Percentiles rank a stretch among this genome's conserved stretches.
phyloP scores from a whole-genome alignment of 2,113 vertebrate genomes.

The Rhombomys opimus region DNA sequence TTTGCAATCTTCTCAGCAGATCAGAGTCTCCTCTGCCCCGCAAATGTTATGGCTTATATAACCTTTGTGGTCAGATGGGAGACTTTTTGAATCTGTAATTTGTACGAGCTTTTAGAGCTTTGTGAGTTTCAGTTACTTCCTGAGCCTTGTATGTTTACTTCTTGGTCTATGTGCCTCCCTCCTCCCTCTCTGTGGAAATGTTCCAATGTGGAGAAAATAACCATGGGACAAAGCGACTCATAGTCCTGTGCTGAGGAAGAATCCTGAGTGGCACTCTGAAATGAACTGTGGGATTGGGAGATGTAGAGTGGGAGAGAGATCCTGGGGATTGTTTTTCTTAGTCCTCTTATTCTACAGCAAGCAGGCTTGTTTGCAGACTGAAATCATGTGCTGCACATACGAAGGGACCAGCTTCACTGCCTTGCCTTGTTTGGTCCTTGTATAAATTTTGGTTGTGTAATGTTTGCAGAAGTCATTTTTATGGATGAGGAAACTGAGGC shows the following conservation, averaged over 20 bases:
- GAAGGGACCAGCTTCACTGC: rapidly evolving
- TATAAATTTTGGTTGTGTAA: background rate
- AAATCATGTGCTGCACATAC: rapidly evolving
- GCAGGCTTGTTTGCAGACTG: rapidly evolving
- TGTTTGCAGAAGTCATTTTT: background rate
- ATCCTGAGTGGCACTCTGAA: rapidly evolving
- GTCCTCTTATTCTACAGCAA: background rate
- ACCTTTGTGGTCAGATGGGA: background rate
- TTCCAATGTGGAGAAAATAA: background rate
- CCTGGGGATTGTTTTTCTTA: background rate
- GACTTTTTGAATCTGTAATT: background rate
- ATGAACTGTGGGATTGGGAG: background rate
- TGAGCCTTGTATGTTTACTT: background rate
- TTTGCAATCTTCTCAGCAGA: background rate
- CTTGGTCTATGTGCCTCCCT: background rate
- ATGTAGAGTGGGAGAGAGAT: background rate
- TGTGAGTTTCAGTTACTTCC: background rate
- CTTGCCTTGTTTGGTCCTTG: background rate
- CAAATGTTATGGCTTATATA: background rate
- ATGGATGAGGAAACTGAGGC: background rate
- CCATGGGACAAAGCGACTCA: background rate
- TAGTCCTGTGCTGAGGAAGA: background rate
- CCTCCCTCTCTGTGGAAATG: background rate
- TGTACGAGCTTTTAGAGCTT: background rate
- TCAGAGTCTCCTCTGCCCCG: background rate